Evolutionary conservation across 2,888 invertebrate genomes (phyloP), one percentile per base, ranked within the genome.

Genomic region (Poecilus cupreus): DNA sequence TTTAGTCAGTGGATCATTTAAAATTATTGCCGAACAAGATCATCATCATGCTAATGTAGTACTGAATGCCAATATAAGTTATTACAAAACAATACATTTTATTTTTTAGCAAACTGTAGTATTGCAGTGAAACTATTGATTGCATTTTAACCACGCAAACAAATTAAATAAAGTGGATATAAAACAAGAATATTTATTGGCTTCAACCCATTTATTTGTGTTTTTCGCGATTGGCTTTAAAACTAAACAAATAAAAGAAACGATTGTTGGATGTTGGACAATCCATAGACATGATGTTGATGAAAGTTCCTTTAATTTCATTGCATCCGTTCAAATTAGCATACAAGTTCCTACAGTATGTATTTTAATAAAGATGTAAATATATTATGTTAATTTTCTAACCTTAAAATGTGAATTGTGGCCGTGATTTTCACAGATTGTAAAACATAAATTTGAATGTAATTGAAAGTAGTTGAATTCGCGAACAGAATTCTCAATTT

Each of bases 311-410:
- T 57, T 43, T 43, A 11, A 43, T 43, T 43, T 43, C 43, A 24
- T 24, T 26, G n/a, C 57, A 57, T 57, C 57, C 57, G 22, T 57
- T 57, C 57, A 22, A 0, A 57, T 57, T 57, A 57, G 57, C 57
- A 57, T 57, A 57, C 57, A 24, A 24, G 57, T 26, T 57, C 24
- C 57, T 57, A 26, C 32, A 32, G 32, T 32, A 8, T 32, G 32
- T 26, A 57, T 22, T 57, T 8, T 57, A 57, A 57, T 57, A 24
- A 57, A 24, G 57, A 57, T 57, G 57, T 57, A 22, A 57, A 57
- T 57, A 13, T 57, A 3, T 2, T 57, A 57, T 57, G 57, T 24
- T 57, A 57, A 57, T 57, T 57, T 32, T 24, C n/a, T 26, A 57
- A 57, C 57, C 57, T 57, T 24, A 57, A 54, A 57, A 24, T 24